Base-by-base conservation (phyloP, 2,888 invertebrate species). In the Cantharis lateralis region DNA sequence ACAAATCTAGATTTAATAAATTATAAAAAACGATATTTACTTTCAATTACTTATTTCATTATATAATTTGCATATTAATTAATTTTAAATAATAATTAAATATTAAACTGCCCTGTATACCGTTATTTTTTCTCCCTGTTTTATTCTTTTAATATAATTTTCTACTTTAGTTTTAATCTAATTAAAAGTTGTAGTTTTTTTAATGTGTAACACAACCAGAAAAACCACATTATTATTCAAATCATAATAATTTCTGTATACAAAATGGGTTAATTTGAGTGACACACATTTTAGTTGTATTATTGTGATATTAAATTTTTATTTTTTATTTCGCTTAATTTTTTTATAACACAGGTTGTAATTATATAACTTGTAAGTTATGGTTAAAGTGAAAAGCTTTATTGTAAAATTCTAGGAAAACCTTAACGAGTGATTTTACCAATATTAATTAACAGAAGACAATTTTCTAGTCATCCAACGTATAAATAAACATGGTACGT, bases 201-300 rank as follows among this genome's bases (percentile, higher is more conserved):
- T 66, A 18, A 20, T 66, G 20, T 66, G 18, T 24, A 16, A n/a
- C n/a, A 32, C 24, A 66, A 66, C 64, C n/a, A 66, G 64, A 66
- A 66, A 66, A 66, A 66, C 64, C 18, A 66, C 64, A 66, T 66
- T 66, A 66, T 20, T 66, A 66, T 66, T 66, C 64, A 66, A 66
- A 66, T 66, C 18, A 66, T 20, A 20, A 66, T 20, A 20, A 66
- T 24, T 20, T 66, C 24, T 66, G 24, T 66, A 66, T 20, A 20
- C n/a, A 48, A 66, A 66, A 66, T 66, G n/a, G 64, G 64, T 66
- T 66, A 66, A 66, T 66, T 20, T 66, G 64, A 20, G 48, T 66
- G 64, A 20, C 16, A 48, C 9, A 48, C 48, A 66, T 66, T 66
- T 66, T 66, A 20, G n/a, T 64, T 64, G 20, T 66, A 3, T 20